phyloP scores from a whole-genome alignment of 2,797 vertebrate genomes.

The Poecile montanus region DNA sequence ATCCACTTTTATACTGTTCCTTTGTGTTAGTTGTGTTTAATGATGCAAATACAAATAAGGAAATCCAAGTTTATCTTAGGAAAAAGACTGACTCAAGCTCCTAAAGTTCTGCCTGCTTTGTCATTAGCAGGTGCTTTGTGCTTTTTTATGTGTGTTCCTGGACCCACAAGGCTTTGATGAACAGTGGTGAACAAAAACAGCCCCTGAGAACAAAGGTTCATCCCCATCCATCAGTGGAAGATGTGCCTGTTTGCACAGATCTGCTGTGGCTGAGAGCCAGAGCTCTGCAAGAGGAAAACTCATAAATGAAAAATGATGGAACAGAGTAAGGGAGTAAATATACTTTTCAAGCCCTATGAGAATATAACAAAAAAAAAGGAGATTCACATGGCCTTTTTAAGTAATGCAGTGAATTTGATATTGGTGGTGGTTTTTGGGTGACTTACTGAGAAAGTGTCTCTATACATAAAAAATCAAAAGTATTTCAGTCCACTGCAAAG shows the following conservation, averaged over 20 bases:
- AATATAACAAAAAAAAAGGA: background rate
- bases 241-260: background rate
- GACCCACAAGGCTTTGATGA: background rate
- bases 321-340: background rate
- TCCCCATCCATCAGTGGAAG: background rate
- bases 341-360: background rate
- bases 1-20: rapidly evolving
- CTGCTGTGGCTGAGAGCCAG: background rate
- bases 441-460: background rate
- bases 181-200: background rate
- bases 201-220: background rate
- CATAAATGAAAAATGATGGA: background rate
- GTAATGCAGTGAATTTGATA: background rate
- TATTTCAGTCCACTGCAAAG: background rate
- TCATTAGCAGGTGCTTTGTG: background rate
- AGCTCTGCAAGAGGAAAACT: background rate
- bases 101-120: background rate
- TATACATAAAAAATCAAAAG: background rate
- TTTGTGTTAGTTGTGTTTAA: background rate
- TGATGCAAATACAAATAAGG: background rate
- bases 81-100: background rate
- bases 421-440: background rate
- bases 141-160: background rate
- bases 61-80: background rate
- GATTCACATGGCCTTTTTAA: background rate